Evolutionary conservation across 2,113 vertebrate species (phyloP).

Genomic region (Redunca redunca): DNA sequence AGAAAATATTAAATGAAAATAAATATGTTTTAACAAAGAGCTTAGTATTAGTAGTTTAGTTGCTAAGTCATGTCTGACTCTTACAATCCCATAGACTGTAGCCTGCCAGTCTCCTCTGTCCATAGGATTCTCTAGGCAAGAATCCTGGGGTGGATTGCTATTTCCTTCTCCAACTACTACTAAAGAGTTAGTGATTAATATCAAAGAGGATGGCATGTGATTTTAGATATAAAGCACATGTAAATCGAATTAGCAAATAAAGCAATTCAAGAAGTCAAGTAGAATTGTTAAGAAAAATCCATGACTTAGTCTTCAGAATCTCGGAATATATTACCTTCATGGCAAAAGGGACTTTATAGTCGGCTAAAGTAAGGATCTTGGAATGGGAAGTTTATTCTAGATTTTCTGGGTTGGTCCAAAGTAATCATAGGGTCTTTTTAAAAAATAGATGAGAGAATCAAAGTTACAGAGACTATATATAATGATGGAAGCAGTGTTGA

Average conservation of each 20-base stretch:
- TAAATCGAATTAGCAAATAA: slow-evolving; percentile 17
- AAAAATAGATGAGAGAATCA: not conserved
- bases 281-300: not conserved
- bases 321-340: not conserved
- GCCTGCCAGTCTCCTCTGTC: not conserved
- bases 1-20: slow-evolving; percentile 32
- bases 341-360: not conserved
- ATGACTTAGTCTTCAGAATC: not conserved
- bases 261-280: not conserved
- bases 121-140: not conserved
- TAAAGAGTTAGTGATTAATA: slow-evolving; percentile 45
- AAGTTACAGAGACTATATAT: not conserved
- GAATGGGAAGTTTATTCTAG: not conserved
- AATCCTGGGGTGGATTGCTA: not conserved
- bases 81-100: not conserved
- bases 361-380: not conserved
- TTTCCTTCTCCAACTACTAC: not conserved
- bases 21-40: slow-evolving; percentile 36
- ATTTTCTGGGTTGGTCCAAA: not conserved
- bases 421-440: not conserved
- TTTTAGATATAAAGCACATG: slow-evolving; percentile 50
- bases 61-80: not conserved
- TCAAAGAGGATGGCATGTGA: not conserved
- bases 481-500: not conserved
- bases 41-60: not conserved